Evolutionary conservation across 2,888 invertebrate species (phyloP), one percentile per base, ranked within the genome.

Genomic region (Enchytraeus crypticus): DNA sequence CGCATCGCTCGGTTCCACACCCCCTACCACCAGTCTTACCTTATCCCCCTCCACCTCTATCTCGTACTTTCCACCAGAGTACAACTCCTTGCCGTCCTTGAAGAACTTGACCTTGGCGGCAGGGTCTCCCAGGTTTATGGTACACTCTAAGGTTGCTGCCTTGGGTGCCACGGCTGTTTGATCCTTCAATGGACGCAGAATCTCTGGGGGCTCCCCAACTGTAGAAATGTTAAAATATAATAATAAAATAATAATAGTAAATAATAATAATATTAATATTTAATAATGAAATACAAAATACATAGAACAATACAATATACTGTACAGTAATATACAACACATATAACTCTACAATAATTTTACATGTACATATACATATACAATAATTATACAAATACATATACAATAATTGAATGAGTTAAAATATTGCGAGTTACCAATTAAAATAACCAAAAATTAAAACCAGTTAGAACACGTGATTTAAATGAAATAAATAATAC

Each of bases 1-100:
- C 76, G 88, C 90, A 80, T 92, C 92, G 71, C 82, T 82, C 68
- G 84, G 85, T 18, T 82, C 82, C 46, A 85, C 83, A 71, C 86
- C 85, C 71, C 84, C 82, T 71, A 92, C 89, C 62, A 88, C 86
- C 60, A 92, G 82, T 70, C 85, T 86, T 18, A 64, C 61, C 2
- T 29, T 43, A 29, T 65, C 59, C 18, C 54, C 60, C 3, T 53
- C 47, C 53, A 57, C 53, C 5, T 29, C 62, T 18, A 64, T 60
- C 51, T 58, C 57, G 43, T 66, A 56, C 51, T 69, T 69, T 21
- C 43, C n/a, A 8, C 64, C 57, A 32, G 29, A 32, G 76, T 89
- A 68, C 14, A 69, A 26, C 55, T 69, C 68, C 14, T 53, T 57
- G 45, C 29, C 43, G 46, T 63, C 68, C 26, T 60, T 60, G 63